These are phyloP conservation scores for Diloba caeruleocephala DNA, from an alignment of 2,888 invertebrate species.

Conservation along the genomic window DNA sequence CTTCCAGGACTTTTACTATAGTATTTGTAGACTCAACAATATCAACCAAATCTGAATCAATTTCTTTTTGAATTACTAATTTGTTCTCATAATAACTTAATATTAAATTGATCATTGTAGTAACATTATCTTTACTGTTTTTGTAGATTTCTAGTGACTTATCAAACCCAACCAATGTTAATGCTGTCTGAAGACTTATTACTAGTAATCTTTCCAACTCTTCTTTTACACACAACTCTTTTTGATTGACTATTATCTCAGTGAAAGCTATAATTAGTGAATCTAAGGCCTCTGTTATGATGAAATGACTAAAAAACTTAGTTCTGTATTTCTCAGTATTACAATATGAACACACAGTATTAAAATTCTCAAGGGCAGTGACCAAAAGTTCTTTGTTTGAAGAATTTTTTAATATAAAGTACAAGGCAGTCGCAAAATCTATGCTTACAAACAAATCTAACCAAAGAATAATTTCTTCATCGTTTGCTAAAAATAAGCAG, in stretches of 20 bases:
- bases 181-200: conserved; percentile 75
- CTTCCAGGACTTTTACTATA: conserved; percentile 67
- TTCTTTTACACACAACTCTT: conserved; percentile 66
- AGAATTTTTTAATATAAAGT: conserved; percentile 93
- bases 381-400: conserved; percentile 90
- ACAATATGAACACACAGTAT: conserved; percentile 85
- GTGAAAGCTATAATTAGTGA: conserved; percentile 71
- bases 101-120: conserved; percentile 70
- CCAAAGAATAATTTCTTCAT: conserved; percentile 80
- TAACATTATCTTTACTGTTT: conserved; percentile 63
- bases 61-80: conserved; percentile 72
- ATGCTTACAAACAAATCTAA: conserved; percentile 82
- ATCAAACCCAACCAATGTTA: conserved; percentile 78
- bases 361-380: conserved; percentile 89
- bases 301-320: conserved; percentile 76
- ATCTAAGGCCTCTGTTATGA: conserved; percentile 70
- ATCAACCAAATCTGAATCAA: conserved; percentile 77
- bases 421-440: conserved; percentile 89
- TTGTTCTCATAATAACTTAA: conserved; percentile 77
- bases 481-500: conserved; percentile 80
- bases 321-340: conserved; percentile 68
- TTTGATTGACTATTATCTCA: conserved; percentile 71
- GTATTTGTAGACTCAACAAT: conserved; percentile 75
- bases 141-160: conserved; percentile 69
- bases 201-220: conserved; percentile 76